Percentiles rank a stretch among this genome's conserved stretches.
phyloP scores from a whole-genome alignment of 2,113 vertebrate species.

The Colius striatus region DNA sequence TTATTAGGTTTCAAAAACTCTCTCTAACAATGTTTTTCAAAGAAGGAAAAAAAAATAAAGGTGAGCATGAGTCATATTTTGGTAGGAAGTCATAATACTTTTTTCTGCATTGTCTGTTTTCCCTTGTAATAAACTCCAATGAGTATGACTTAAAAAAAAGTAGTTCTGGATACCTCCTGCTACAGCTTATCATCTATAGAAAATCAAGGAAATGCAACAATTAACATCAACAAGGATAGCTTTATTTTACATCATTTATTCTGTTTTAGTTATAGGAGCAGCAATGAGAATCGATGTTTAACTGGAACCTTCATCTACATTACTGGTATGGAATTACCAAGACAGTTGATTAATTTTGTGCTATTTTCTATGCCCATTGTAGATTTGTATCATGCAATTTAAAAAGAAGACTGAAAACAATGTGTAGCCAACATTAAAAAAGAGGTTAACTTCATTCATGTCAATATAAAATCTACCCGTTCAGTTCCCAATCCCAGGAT shows the following conservation, averaged over 20 bases:
- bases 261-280: neutral
- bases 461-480: neutral
- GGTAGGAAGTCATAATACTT: neutral
- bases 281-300: neutral
- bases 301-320: neutral
- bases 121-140: neutral
- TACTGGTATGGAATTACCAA: neutral
- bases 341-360: neutral
- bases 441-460: neutral
- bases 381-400: neutral
- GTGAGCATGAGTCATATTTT: neutral
- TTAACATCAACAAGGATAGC: neutral
- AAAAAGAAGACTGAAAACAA: neutral
- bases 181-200: neutral
- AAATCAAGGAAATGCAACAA: neutral
- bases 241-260: neutral
- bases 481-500: neutral
- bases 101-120: neutral
- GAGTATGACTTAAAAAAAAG: neutral
- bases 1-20: neutral
- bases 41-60: neutral
- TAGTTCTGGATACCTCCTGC: neutral
- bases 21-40: neutral
- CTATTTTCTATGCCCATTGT: neutral
- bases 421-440: neutral